Percentiles rank a stretch among this genome's conserved stretches.
Evolutionary conservation across 2,113 vertebrate genomes (phyloP).

Genomic region (Channa maculata): DNA sequence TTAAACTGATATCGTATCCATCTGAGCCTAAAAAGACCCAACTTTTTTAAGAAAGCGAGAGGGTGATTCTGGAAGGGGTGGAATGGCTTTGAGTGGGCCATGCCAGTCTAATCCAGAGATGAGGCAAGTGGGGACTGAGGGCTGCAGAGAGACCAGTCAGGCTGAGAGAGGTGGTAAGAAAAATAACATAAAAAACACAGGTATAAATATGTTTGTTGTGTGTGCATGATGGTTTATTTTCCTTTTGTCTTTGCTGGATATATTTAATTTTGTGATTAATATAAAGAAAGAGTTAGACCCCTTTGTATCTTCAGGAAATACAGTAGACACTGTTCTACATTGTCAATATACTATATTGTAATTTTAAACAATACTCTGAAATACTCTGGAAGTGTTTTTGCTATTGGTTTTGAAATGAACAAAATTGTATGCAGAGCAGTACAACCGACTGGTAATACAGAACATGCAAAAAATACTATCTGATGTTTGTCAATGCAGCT

Average conservation of each 20-base stretch:
- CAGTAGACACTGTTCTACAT: too few relatives aligned
- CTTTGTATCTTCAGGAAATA: background rate
- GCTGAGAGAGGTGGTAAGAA: too few relatives aligned
- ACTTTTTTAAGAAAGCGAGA: slow-evolving; percentile 38
- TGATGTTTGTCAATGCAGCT: background rate
- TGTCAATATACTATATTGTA: too few relatives aligned
- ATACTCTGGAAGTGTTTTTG: too few relatives aligned
- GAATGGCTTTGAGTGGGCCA: background rate
- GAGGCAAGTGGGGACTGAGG: slow-evolving; percentile 15
- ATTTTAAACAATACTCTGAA: too few relatives aligned
- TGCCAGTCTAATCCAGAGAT: slow-evolving; percentile 53
- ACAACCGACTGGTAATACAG: background rate
- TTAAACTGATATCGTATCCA: slow-evolving; percentile 58
- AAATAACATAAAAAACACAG: too few relatives aligned
- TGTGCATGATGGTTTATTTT: too few relatives aligned
- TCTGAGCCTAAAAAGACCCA: slow-evolving; percentile 44
- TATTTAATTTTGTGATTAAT: too few relatives aligned
- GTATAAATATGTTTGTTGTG: too few relatives aligned
- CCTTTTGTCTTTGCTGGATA: too few relatives aligned
- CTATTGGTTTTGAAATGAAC: background rate
- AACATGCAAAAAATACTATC: too few relatives aligned
- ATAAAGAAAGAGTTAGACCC: background rate
- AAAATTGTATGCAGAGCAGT: background rate
- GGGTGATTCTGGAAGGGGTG: slow-evolving; percentile 39
- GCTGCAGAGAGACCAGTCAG: slow-evolving; percentile 16